These are phyloP conservation scores for Vespertilio murinus DNA, from an alignment of 2,797 vertebrate genomes.

Conservation along the genomic window DNA sequence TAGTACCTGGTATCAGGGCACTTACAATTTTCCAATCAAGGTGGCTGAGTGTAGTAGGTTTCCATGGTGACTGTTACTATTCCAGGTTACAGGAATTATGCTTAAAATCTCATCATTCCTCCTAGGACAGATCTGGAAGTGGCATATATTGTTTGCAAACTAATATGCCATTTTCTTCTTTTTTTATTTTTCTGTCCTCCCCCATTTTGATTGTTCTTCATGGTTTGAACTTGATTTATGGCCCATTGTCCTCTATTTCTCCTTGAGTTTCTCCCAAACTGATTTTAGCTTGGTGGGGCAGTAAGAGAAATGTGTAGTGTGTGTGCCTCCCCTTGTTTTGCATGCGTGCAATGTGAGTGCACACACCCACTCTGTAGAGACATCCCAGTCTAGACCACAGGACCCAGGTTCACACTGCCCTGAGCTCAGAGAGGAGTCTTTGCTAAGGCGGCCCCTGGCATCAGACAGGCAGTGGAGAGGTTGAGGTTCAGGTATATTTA, in stretches of 20 bases:
- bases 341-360: neutral
- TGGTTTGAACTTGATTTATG: slow-evolving; percentile 43
- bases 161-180: slow-evolving; percentile 8
- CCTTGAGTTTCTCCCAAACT: slow-evolving; percentile 46
- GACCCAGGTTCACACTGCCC: neutral
- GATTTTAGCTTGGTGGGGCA: slow-evolving; percentile 54
- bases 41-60: neutral
- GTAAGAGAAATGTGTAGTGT: slow-evolving; percentile 15
- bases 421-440: neutral
- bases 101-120: neutral
- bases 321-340: neutral
- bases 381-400: neutral
- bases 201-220: slow-evolving; percentile 11
- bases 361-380: neutral
- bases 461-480: neutral
- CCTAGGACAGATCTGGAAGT: slow-evolving; percentile 3
- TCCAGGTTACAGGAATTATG: slow-evolving; percentile 2
- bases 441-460: neutral
- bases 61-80: slow-evolving; percentile 4
- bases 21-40: slow-evolving; percentile 18
- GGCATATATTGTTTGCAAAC: slow-evolving; percentile 34
- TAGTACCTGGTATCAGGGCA: neutral
- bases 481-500: neutral
- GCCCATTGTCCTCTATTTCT: neutral
- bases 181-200: neutral